Base-by-base conservation (phyloP, 2,888 invertebrate genomes). In the Torymus texanus region DNA sequence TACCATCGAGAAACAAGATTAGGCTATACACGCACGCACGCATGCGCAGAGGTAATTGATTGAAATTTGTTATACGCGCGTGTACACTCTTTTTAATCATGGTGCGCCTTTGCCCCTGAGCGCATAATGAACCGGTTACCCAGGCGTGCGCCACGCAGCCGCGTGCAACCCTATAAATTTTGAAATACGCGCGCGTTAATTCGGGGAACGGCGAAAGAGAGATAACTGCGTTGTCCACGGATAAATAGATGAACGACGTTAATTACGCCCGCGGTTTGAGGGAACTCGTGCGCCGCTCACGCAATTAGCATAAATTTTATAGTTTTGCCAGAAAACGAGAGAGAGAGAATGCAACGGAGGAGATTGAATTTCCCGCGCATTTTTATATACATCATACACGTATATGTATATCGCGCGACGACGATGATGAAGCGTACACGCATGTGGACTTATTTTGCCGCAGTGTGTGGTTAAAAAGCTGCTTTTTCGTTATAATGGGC, bases 271-370 rank as follows among this genome's bases (percentile, higher is more conserved):
- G 61, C 62, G 58, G 51, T 10, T 21, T 41, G 41, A 41, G 41
- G 10, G 41, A 12, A 18, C 51, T 50, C 51, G 10, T 21, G 51
- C 29, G 59, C 50, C 29, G 58, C 50, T 16, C 65, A 21, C 10
- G 51, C 16, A 62, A 78, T 78, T 66, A 72, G 59, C 78, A 78
- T 78, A 72, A 61, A 78, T 78, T 78, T 58, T 56, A 41, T 53
- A 53, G 56, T 58, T 66, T 59, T 4, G 56, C 41, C 41, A 41
- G 41, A 41, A 8, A 1, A 8, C 0, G 41, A 41, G 41, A 8
- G 41, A 41, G 41, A 5, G 41, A 5, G 5, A 8, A 29, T 2
- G 21, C 2, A 21, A 21, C 21, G 21, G 2, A 29, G 29, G 8
- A 41, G 41, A 41, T 41, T 41, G 41, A 41, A 41, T 41, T 41